Percentiles rank a stretch among this genome's conserved stretches.
Evolutionary conservation across 2,888 invertebrate species (phyloP).

Genomic region (Hypomecis punctinalis): DNA sequence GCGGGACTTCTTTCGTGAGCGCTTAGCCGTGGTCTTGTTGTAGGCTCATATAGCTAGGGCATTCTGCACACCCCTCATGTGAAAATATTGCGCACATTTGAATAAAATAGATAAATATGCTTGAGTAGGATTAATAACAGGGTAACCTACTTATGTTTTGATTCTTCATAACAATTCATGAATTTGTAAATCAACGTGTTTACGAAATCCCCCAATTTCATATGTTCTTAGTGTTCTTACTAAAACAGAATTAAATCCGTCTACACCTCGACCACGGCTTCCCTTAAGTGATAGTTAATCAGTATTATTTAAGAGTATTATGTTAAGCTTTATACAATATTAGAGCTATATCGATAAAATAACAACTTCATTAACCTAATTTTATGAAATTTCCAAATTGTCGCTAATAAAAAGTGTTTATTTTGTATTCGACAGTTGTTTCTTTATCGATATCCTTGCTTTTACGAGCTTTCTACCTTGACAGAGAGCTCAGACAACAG

Average conservation of each 20-base stretch:
- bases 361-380: conserved; percentile 21
- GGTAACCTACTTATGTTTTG: background rate
- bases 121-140: background rate
- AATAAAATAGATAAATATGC: background rate
- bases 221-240: background rate
- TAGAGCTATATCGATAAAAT: conserved; percentile 32
- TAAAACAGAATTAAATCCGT: background rate
- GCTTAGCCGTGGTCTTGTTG: conserved; percentile 2
- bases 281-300: conserved; percentile 33
- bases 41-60: background rate
- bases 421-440: conserved; percentile 27
- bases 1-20: conserved; percentile 9
- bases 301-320: conserved; percentile 36
- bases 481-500: conserved; percentile 33
- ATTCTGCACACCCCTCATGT: background rate
- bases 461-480: conserved; percentile 31
- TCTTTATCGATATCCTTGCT: conserved; percentile 35
- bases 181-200: background rate
- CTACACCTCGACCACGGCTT: conserved; percentile 15
- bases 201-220: background rate
- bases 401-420: conserved; percentile 25
- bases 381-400: conserved; percentile 14
- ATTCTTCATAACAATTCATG: background rate
- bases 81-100: background rate
- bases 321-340: conserved; percentile 30